A percentile compares a stretch with the other conserved stretches of the same genome.
phyloP scores from a whole-genome alignment of 2,797 vertebrate genomes.

The Poecilia gillii region DNA sequence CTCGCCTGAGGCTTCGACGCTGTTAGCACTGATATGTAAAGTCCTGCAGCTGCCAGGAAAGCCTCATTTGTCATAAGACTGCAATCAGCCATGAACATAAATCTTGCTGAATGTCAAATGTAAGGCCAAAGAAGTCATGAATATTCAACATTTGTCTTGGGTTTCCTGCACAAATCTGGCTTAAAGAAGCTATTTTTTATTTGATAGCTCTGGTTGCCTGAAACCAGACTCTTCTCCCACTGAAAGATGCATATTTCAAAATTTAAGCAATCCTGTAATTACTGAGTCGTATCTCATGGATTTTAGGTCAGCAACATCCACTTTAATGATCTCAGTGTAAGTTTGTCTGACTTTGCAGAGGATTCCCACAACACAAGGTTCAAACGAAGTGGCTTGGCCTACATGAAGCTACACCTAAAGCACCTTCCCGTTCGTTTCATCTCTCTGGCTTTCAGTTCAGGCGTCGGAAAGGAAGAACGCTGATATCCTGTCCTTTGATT shows the following conservation, averaged over 20 bases:
- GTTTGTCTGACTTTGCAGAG: slow-evolving; percentile 20
- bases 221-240: slow-evolving; percentile 45
- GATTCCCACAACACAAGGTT: slow-evolving; percentile 33
- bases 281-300: slow-evolving; percentile 49
- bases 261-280: slow-evolving; percentile 52
- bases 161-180: slow-evolving; percentile 28
- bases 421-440: slow-evolving; percentile 31
- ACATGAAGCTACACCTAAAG: slow-evolving; percentile 20
- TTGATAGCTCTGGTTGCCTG: slow-evolving; percentile 41
- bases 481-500: slow-evolving; percentile 29
- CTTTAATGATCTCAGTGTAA: slow-evolving; percentile 33
- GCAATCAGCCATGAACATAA: slow-evolving; percentile 47
- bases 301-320: slow-evolving; percentile 60
- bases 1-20: slow-evolving; percentile 26
- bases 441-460: slow-evolving; percentile 24
- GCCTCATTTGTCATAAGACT: slow-evolving; percentile 52
- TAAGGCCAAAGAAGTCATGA: slow-evolving; percentile 36
- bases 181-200: slow-evolving; percentile 29
- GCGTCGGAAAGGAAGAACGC: slow-evolving; percentile 20
- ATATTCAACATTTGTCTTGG: slow-evolving; percentile 51
- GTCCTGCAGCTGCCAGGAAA: slow-evolving; percentile 47
- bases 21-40: slow-evolving; percentile 51
- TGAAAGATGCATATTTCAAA: slow-evolving; percentile 44
- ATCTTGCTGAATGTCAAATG: slow-evolving; percentile 47
- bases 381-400: not conserved